Conservation (phyloP, 2,113 vertebrate genomes). For the Mesocricetus auratus region DNA sequence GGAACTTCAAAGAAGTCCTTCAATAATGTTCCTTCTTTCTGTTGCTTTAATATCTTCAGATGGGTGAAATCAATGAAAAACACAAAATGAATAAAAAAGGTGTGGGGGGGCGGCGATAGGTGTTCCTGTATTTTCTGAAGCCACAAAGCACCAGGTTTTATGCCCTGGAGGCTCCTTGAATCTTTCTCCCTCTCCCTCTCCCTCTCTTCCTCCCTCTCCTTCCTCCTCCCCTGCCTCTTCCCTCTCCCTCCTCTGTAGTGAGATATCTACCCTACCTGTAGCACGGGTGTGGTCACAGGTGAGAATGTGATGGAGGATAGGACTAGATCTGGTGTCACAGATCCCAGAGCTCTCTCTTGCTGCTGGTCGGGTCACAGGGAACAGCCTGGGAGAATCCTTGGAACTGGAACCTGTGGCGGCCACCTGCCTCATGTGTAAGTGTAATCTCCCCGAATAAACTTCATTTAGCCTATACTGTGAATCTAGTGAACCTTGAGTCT, state of each 20-base stretch:
- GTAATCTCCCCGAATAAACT: no score
- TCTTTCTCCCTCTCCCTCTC: not conserved
- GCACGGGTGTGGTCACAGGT: no score
- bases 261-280: no score
- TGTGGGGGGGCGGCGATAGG: not conserved
- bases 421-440: no score
- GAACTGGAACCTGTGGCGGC: no score
- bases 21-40: not conserved
- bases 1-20: slow-evolving; percentile 68
- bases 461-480: no score
- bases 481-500: no score
- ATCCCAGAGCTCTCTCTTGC: no score
- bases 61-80: slow-evolving; percentile 18
- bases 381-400: no score
- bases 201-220: fast-evolving
- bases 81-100: not conserved
- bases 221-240: not conserved
- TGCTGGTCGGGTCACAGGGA: no score
- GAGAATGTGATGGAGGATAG: no score
- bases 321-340: no score
- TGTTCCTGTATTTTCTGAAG: not conserved
- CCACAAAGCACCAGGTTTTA: not conserved
- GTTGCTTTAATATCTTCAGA: slow-evolving; percentile 29
- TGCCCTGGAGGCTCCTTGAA: not conserved
- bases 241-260: not conserved